These are phyloP conservation scores for Perca fluviatilis DNA, from an alignment of 2,113 vertebrate genomes.

Conservation along the genomic window DNA sequence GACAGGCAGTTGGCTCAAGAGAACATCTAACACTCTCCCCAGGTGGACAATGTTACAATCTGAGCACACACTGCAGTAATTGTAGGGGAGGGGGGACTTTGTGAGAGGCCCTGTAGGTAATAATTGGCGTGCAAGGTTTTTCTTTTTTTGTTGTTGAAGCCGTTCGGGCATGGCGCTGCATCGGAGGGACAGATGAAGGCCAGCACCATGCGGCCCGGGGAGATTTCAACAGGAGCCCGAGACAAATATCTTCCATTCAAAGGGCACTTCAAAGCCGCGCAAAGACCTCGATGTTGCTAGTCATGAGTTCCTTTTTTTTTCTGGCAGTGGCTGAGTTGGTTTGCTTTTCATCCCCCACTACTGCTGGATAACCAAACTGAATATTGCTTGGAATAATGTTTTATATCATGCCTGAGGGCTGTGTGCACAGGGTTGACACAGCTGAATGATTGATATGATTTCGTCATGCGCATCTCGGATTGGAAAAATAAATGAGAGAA, in stretches of 20 bases:
- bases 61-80: slow-evolving; percentile 35
- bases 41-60: slow-evolving; percentile 30
- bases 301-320: slow-evolving; percentile 61
- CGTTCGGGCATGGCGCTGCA: neutral
- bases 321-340: slow-evolving; percentile 3
- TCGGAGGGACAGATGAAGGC: slow-evolving; percentile 46
- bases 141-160: slow-evolving; percentile 5
- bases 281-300: slow-evolving; percentile 60
- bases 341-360: slow-evolving; percentile 24
- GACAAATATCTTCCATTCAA: slow-evolving; percentile 64
- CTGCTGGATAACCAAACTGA: slow-evolving; percentile 45
- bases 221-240: slow-evolving; percentile 52
- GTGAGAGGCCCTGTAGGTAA: slow-evolving; percentile 42
- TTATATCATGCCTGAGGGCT: slow-evolving; percentile 60
- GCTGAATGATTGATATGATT: slow-evolving; percentile 71
- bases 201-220: neutral
- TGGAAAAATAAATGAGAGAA: slow-evolving; percentile 64
- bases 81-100: slow-evolving; percentile 30
- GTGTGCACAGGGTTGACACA: slow-evolving; percentile 59
- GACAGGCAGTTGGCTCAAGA: neutral
- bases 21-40: neutral
- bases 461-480: slow-evolving; percentile 63
- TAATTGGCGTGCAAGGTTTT: slow-evolving; percentile 46
- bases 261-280: slow-evolving; percentile 65
- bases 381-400: slow-evolving; percentile 65